Conservation (phyloP, 2,113 vertebrate genomes). For the Seriola quinqueradiata region DNA sequence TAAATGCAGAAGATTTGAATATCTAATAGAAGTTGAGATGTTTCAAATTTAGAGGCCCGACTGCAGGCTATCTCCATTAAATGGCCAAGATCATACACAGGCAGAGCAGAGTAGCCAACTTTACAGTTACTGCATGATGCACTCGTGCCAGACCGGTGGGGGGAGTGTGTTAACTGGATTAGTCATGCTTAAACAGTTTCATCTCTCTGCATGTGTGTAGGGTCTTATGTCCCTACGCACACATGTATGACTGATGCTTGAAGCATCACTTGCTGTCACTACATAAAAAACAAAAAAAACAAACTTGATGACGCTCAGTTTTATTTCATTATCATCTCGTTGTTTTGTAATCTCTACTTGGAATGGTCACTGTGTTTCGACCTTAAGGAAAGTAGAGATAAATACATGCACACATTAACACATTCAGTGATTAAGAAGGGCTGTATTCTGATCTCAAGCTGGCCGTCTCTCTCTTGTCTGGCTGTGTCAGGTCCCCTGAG, state of each 20-base stretch:
- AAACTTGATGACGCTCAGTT: background rate
- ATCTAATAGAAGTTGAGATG: background rate
- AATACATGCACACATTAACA: background rate
- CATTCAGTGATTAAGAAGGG: background rate
- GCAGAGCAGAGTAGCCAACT: conserved; percentile 28
- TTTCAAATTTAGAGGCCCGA: conserved; percentile 7
- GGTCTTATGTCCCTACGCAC: background rate
- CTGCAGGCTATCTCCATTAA: conserved; percentile 19
- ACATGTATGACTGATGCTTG: background rate
- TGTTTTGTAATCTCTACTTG: conserved; percentile 10
- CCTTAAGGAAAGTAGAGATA: background rate
- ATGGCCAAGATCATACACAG: conserved; percentile 7
- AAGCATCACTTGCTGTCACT: conserved; percentile 28
- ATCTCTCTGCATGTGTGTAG: conserved; percentile 25
- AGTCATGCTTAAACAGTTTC: conserved; percentile 64
- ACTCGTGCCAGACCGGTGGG: conserved; percentile 36
- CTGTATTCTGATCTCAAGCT: conserved; percentile 29
- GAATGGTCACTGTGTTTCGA: background rate
- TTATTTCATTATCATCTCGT: background rate
- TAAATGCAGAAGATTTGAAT: background rate
- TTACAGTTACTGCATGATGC: conserved; percentile 44
- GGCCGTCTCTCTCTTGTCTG: conserved; percentile 3
- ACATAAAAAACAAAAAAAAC: background rate
- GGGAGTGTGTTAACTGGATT: conserved; percentile 63
- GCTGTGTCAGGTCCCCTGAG: conserved; percentile 57